A percentile compares a stretch with the other conserved stretches of the same genome.
phyloP scores from a whole-genome alignment of 64 coral and sea anemone genomes.

The Pocillopora verrucosa region DNA sequence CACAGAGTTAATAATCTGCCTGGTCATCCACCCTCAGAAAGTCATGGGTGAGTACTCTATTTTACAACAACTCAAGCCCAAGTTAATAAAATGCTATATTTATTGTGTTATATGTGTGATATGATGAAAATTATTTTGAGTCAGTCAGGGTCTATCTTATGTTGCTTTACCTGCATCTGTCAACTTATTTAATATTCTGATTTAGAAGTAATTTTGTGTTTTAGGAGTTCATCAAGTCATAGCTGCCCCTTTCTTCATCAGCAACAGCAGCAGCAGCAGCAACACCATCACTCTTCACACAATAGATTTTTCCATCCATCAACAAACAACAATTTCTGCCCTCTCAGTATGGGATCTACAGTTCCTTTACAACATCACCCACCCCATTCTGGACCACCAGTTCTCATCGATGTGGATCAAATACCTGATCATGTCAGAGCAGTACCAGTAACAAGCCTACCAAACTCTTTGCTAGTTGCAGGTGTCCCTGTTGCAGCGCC shows the following conservation, averaged over 20 bases:
- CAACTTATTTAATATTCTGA: background rate
- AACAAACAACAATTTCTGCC: conserved; percentile 65
- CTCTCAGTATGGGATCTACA: conserved; percentile 62
- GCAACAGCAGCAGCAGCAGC: conserved; percentile 45
- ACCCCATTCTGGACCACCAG: conserved; percentile 65
- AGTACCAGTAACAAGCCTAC: conserved; percentile 86
- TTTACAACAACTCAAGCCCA: background rate
- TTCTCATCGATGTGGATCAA: conserved; percentile 86
- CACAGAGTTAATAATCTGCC: conserved; percentile 79
- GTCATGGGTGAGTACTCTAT: conserved; percentile 69
- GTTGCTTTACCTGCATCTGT: background rate
- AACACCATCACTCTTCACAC: conserved; percentile 57
- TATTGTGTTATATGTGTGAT: no score
- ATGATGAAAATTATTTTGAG: no score
- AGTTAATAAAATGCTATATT: no score
- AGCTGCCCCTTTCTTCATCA: conserved; percentile 75
- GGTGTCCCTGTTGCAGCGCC: conserved; percentile 86
- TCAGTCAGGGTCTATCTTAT: no score
- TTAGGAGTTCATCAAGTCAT: conserved; percentile 58
- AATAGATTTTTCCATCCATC: conserved; percentile 67
- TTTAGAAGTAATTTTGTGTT: conserved; percentile 11
- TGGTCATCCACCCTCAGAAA: conserved; percentile 50
- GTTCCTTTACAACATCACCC: conserved; percentile 79
- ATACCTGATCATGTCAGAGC: conserved; percentile 78
- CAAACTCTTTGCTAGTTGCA: conserved; percentile 76